A percentile compares a stretch with the other conserved stretches of the same genome.
phyloP scores from a whole-genome alignment of 2,113 vertebrate species.

The Eptatretus burgeri region DNA sequence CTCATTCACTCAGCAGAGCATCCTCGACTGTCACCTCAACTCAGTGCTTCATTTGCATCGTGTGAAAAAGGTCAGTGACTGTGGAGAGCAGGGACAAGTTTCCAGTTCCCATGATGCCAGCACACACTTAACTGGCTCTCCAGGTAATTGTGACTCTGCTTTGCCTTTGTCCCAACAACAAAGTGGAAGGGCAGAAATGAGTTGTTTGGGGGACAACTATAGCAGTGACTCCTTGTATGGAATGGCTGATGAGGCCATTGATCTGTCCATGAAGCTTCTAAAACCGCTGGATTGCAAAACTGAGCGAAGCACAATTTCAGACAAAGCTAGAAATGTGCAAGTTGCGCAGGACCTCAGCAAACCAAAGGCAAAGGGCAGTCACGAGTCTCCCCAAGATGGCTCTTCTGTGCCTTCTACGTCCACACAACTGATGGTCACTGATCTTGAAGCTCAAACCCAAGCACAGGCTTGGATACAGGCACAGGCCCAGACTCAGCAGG shows the following conservation, averaged over 20 bases:
- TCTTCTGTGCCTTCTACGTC: too few species aligned
- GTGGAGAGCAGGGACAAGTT: constrained; percentile 13
- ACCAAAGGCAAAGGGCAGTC: too few species aligned
- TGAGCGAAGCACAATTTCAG: too few species aligned
- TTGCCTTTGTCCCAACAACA: constrained; percentile 66
- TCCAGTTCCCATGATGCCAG: constrained; percentile 12
- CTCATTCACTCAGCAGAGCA: constrained; percentile 40
- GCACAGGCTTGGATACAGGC: constrained; percentile 11
- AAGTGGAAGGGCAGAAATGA: constrained; percentile 56
- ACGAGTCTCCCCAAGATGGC: too few species aligned
- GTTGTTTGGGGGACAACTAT: constrained; percentile 29
- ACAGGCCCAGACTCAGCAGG: constrained; percentile 14
- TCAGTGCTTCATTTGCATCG: constrained; percentile 47
- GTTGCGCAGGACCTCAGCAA: too few species aligned
- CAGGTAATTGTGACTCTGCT: constrained; percentile 38
- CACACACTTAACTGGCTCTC: constrained; percentile 31
- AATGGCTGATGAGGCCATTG: too few species aligned
- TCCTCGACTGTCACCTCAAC: constrained; percentile 48
- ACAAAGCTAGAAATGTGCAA: too few species aligned
- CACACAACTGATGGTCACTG: too few species aligned
- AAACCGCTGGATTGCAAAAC: too few species aligned
- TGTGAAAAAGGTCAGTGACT: constrained; percentile 29
- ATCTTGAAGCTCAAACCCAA: constrained; percentile 9
- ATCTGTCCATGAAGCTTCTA: too few species aligned
- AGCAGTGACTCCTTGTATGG: too few species aligned